These are phyloP conservation scores for Merops nubicus DNA, from an alignment of 2,113 vertebrate genomes.

Conservation along the genomic window DNA sequence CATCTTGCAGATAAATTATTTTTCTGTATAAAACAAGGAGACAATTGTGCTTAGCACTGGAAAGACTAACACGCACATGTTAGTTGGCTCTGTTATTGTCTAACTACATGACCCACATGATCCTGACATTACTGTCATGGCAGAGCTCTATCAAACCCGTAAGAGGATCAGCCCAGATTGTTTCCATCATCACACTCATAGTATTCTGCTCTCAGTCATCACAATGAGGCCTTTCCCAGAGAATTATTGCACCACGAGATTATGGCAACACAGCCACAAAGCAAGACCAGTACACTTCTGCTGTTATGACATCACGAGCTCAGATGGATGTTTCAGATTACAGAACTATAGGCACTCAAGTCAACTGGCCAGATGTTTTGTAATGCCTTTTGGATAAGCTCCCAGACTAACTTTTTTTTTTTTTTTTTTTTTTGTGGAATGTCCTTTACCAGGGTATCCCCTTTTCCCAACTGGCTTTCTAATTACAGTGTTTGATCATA, in stretches of 20 bases:
- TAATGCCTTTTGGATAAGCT: background rate
- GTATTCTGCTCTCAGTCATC: background rate
- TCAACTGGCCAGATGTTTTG: background rate
- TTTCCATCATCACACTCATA: background rate
- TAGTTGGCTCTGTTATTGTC: background rate
- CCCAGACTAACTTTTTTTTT: background rate
- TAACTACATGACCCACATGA: rapidly evolving
- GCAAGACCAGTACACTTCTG: background rate
- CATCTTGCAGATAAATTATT: background rate
- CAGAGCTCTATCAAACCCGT: background rate
- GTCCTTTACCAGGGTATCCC: background rate
- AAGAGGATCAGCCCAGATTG: background rate
- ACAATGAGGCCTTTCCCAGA: background rate
- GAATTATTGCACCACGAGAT: background rate
- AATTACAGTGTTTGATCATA: background rate
- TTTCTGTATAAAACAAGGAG: background rate
- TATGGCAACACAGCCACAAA: background rate
- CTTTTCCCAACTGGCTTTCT: background rate
- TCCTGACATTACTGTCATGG: background rate
- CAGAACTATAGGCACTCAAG: background rate
- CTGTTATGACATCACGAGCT: background rate
- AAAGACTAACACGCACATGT: background rate
- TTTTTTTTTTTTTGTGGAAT: background rate
- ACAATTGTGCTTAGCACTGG: background rate
- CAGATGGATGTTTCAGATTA: background rate